Conservation (phyloP, 2,113 vertebrate species). For the Callipepla californica region DNA sequence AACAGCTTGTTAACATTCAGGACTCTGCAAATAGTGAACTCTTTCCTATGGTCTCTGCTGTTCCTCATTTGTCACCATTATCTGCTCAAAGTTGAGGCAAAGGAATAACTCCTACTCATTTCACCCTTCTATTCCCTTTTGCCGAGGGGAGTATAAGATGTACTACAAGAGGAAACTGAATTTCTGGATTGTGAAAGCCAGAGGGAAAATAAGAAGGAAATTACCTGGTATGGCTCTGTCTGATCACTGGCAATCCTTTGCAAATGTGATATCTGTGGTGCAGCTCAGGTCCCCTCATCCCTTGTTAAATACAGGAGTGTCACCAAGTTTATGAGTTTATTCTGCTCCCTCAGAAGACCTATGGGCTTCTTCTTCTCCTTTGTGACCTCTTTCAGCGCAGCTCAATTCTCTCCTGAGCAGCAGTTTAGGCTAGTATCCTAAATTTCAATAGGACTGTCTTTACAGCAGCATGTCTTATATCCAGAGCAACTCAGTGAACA, state of each 20-base stretch:
- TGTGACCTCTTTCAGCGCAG: neutral
- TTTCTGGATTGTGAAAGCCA: neutral
- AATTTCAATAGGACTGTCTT: neutral
- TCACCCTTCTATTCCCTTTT: neutral
- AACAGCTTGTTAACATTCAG: neutral
- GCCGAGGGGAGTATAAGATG: neutral
- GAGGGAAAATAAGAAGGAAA: neutral
- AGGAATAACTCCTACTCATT: neutral
- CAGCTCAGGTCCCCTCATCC: neutral
- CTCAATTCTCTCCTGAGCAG: neutral
- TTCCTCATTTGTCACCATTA: neutral
- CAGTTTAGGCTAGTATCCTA: neutral
- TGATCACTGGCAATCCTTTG: neutral
- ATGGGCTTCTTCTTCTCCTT: neutral
- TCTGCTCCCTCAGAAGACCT: neutral
- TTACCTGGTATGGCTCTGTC: accelerated
- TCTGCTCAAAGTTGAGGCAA: neutral
- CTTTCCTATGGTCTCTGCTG: neutral
- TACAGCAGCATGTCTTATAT: neutral
- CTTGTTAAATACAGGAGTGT: neutral
- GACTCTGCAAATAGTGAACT: neutral
- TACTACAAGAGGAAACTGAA: neutral
- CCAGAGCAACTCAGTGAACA: neutral
- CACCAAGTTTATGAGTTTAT: neutral
- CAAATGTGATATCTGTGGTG: neutral